Evolutionary conservation across 2,113 vertebrate genomes (phyloP).

Genomic region (Gadus macrocephalus): DNA sequence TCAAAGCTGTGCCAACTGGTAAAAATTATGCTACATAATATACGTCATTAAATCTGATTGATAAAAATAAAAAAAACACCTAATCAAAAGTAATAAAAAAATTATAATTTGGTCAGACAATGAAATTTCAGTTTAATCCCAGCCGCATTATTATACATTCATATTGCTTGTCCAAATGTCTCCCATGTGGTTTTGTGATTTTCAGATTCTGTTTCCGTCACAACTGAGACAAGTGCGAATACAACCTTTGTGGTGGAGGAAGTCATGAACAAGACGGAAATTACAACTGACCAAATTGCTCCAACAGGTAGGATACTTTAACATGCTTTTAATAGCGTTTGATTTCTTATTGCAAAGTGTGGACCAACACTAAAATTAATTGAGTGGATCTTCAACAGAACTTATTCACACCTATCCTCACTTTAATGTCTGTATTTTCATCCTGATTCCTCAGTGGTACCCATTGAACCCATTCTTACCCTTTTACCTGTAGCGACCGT

Average conservation of each 20-base stretch:
- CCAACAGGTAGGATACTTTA: conserved; percentile 35
- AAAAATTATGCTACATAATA: neutral
- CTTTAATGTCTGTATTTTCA: conserved; percentile 6
- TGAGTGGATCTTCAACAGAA: too few relatives aligned
- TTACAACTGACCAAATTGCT: conserved; percentile 15
- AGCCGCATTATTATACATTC: neutral
- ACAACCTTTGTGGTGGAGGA: conserved; percentile 10
- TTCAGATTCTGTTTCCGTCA: neutral
- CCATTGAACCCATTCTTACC: conserved; percentile 48
- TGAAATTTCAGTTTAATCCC: neutral
- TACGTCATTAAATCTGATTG: too few relatives aligned
- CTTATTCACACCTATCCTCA: neutral
- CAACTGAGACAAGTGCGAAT: conserved; percentile 5
- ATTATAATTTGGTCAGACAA: neutral
- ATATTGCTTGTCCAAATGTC: neutral
- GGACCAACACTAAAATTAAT: neutral
- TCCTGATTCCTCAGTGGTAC: conserved; percentile 58
- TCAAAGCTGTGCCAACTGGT: neutral
- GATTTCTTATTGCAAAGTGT: neutral
- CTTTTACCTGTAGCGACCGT: conserved; percentile 30
- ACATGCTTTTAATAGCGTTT: neutral
- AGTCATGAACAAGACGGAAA: conserved; percentile 26
- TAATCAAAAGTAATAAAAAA: neutral
- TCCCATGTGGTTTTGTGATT: neutral
- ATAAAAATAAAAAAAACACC: too few relatives aligned